A percentile compares a stretch with the other conserved stretches of the same genome.
phyloP scores from a whole-genome alignment of 2,888 invertebrate species.

The Tinea pellionella region DNA sequence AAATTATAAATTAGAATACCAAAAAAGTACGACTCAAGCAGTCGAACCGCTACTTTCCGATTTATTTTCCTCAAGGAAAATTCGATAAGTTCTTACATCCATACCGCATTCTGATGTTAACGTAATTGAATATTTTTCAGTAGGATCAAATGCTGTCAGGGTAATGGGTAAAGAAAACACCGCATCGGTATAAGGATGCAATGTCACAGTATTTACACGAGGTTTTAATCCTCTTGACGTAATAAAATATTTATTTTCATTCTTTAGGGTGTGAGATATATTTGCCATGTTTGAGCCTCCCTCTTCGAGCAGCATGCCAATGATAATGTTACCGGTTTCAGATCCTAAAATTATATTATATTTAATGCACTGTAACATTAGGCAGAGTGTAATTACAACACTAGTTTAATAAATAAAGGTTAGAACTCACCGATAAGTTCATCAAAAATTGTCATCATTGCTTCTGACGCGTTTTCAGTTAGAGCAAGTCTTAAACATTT shows the following conservation, averaged over 20 bases:
- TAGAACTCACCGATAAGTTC: constrained; percentile 36
- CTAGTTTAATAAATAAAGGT: neutral
- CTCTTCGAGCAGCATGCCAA: constrained; percentile 46
- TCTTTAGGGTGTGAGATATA: constrained; percentile 42
- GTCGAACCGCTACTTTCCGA: neutral
- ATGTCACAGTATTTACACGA: constrained; percentile 32
- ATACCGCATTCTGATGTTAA: constrained; percentile 56
- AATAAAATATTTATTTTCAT: constrained; percentile 35
- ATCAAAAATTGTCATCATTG: constrained; percentile 52
- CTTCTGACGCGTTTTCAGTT: constrained; percentile 42
- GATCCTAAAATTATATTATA: constrained; percentile 33
- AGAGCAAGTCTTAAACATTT: constrained; percentile 48
- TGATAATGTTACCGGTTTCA: constrained; percentile 43
- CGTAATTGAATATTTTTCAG: constrained; percentile 44
- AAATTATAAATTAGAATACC: too few species aligned
- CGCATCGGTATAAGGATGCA: constrained; percentile 38
- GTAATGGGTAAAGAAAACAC: constrained; percentile 39
- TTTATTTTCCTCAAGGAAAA: neutral
- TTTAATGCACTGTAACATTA: too few species aligned
- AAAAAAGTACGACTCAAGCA: too few species aligned
- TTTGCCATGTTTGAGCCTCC: constrained; percentile 48
- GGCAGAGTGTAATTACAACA: too few species aligned
- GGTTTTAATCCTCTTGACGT: constrained; percentile 36
- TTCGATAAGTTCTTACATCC: constrained; percentile 53
- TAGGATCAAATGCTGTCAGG: constrained; percentile 31